A percentile compares a stretch with the other conserved stretches of the same genome.
These are phyloP conservation scores for Puma concolor DNA, from an alignment of 2,113 vertebrate genomes.

Conservation along the genomic window DNA sequence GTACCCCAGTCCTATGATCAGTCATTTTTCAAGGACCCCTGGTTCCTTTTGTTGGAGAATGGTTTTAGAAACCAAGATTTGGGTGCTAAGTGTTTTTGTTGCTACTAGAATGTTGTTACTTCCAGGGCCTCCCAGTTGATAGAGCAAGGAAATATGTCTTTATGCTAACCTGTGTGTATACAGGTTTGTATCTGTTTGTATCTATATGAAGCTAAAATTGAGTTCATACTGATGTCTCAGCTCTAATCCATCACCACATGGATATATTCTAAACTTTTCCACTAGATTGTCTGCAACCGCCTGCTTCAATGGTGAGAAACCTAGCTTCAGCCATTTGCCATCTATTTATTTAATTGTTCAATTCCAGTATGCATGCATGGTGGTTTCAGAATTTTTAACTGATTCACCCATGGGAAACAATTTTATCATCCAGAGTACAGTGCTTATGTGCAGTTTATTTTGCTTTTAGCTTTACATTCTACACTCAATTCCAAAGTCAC, in stretches of 20 bases:
- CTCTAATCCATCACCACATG: neutral
- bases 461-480: neutral
- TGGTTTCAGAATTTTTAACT: neutral
- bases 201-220: neutral
- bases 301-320: neutral
- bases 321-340: neutral
- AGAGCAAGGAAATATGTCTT: neutral
- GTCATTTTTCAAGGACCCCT: neutral
- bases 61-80: neutral
- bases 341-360: neutral
- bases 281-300: neutral
- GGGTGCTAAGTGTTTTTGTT: neutral
- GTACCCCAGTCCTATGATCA: neutral
- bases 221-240: neutral
- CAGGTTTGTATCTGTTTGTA: neutral
- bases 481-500: neutral
- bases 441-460: neutral
- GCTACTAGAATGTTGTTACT: neutral
- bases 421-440: rapidly evolving
- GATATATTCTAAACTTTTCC: neutral
- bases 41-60: neutral
- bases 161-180: neutral
- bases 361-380: neutral
- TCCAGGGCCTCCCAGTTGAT: neutral
- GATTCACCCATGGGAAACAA: neutral